These are phyloP conservation scores for Teleogryllus occipitalis DNA, from an alignment of 1,140 invertebrate genomes.

Conservation along the genomic window DNA sequence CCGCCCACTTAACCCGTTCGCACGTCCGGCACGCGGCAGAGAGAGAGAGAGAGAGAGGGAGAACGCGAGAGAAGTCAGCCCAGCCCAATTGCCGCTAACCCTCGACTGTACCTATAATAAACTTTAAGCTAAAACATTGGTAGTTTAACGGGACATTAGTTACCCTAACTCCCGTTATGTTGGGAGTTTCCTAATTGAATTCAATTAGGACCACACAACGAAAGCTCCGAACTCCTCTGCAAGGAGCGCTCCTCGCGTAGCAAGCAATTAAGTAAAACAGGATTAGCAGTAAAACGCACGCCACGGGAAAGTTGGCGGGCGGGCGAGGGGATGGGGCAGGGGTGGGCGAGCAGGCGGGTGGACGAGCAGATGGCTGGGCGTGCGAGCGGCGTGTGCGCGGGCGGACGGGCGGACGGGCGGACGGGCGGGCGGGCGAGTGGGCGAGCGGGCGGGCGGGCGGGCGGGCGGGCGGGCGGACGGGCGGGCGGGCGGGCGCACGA, in stretches of 20 bases:
- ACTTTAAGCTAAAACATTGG: slow-evolving; percentile 5
- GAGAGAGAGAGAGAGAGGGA: no score
- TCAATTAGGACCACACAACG: neutral
- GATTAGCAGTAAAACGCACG: neutral
- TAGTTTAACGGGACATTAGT: neutral
- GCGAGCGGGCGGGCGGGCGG: neutral
- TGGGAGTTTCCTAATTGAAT: slow-evolving; percentile 2
- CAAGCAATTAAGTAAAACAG: neutral
- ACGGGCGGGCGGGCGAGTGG: neutral
- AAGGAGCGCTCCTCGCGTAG: neutral
- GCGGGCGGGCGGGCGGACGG: no score
- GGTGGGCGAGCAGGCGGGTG: no score
- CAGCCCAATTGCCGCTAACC: no score
- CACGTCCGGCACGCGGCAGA: no score
- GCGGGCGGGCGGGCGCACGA: no score
- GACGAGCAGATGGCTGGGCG: neutral
- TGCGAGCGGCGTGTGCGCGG: neutral
- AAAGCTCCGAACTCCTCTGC: neutral
- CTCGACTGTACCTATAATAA: neutral
- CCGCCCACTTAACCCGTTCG: no score
- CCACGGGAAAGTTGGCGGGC: neutral
- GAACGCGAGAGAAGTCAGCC: no score
- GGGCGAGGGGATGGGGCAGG: neutral
- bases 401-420: neutral
- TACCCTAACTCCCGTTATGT: neutral